Evolutionary conservation across 1,140 invertebrate species (phyloP), one percentile per base, ranked within the genome.

Genomic region (Macrostomum lignano): DNA sequence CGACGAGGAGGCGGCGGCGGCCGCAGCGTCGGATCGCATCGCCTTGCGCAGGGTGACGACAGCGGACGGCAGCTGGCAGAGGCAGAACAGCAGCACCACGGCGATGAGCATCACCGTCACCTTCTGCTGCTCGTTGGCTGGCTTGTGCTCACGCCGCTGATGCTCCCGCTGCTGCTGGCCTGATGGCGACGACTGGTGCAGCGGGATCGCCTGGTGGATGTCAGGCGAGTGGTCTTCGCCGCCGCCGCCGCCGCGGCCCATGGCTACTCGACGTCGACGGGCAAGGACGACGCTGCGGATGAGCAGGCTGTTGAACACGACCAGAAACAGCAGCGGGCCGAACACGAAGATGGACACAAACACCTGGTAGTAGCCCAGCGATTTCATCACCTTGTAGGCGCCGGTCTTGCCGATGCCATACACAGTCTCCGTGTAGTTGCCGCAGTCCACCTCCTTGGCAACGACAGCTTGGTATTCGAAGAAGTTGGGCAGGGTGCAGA

Each of bases 101-200:
- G 67, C 65, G 25, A 74, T 73, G 4, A 74, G 50, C 42, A 71
- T 72, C 7, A 72, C 63, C 2, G 72, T 74, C 31, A 74, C 71
- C 23, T 67, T 39, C 7, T 48, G 48, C 36, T 48, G 49, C 31
- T 47, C 46, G n/a, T n/a, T n/a, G n/a, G n/a, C n/a, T n/a, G n/a
- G n/a, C n/a, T n/a, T n/a, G n/a, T n/a, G n/a, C 33, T 50, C 44
- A 21, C 36, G 40, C 13, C 38, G 37, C 25, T 36, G 36, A n/a
- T n/a, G n/a, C 36, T 35, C 30, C 30, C 37, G 36, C n/a, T 33
- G 29, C 19, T 42, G 38, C 7, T 29, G 36, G 43, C 44, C 33
- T 41, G 25, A 23, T 36, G 40, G 42, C 47, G 31, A 34, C 36
- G 38, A 17, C 37, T 23, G 38, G 36, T 31, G 36, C 36, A 5